Conservation (phyloP, 2,113 vertebrate species). For the Periophthalmus modestus region DNA sequence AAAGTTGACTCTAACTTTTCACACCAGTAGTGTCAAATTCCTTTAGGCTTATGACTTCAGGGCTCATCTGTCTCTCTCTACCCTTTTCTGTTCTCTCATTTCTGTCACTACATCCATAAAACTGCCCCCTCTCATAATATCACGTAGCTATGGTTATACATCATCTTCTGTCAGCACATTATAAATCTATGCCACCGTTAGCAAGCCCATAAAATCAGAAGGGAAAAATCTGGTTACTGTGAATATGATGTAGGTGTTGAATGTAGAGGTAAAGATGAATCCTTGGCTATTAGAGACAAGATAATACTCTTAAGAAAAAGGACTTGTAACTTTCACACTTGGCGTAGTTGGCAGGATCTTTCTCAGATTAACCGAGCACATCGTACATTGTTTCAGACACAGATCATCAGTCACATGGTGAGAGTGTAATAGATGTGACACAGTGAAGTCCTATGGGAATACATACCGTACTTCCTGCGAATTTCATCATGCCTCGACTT, state of each 20-base stretch:
- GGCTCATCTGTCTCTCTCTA: background rate
- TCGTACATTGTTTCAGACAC: constrained; percentile 2
- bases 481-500: constrained; percentile 83
- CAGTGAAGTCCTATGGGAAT: constrained; percentile 2
- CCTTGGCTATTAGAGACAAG: background rate
- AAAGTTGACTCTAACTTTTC: background rate
- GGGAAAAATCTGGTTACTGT: background rate
- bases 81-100: background rate
- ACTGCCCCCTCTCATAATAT: background rate
- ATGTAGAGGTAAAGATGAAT: background rate
- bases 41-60: background rate
- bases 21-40: background rate
- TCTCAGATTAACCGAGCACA: background rate
- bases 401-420: background rate
- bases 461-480: constrained; percentile 86
- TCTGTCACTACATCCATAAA: constrained; percentile 1
- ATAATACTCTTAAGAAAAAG: background rate
- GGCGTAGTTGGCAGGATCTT: background rate
- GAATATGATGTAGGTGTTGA: background rate
- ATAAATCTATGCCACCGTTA: background rate
- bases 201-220: background rate
- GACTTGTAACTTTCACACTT: background rate
- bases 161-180: background rate
- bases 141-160: background rate
- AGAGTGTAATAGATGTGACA: background rate